These are phyloP conservation scores for Cyprinodon tularosa DNA, from an alignment of 2,113 vertebrate species.

Conservation along the genomic window DNA sequence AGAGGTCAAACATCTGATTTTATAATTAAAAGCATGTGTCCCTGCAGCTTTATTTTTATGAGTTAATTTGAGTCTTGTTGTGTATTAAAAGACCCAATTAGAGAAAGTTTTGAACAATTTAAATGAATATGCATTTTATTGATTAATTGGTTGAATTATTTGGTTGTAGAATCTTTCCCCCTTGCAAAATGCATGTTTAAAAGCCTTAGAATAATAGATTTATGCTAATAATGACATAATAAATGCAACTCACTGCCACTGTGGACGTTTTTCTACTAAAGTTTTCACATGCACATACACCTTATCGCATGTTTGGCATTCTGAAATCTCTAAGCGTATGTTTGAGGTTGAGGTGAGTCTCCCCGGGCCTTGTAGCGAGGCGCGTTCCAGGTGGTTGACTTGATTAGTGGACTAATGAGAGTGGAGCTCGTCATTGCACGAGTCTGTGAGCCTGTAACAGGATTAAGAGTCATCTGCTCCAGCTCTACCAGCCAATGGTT, in stretches of 20 bases:
- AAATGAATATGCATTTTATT: background rate
- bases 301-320: background rate
- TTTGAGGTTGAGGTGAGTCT: background rate
- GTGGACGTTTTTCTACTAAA: background rate
- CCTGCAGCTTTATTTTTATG: too few species aligned
- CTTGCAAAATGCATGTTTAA: background rate
- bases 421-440: conserved; percentile 33
- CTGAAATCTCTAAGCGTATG: background rate
- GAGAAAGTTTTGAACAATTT: background rate
- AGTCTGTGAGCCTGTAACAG: conserved; percentile 56
- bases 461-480: conserved; percentile 64
- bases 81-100: background rate
- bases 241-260: background rate
- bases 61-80: background rate
- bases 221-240: background rate
- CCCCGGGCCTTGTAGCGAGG: background rate
- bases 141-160: too few species aligned
- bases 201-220: background rate
- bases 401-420: conserved; percentile 43
- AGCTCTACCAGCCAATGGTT: conserved; percentile 35
- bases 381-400: conserved; percentile 42
- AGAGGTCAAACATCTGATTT: too few species aligned
- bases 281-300: background rate
- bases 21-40: too few species aligned
- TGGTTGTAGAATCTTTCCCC: too few species aligned